phyloP scores from a whole-genome alignment of 2,113 vertebrate genomes.

The Poeciliopsis retropinna region DNA sequence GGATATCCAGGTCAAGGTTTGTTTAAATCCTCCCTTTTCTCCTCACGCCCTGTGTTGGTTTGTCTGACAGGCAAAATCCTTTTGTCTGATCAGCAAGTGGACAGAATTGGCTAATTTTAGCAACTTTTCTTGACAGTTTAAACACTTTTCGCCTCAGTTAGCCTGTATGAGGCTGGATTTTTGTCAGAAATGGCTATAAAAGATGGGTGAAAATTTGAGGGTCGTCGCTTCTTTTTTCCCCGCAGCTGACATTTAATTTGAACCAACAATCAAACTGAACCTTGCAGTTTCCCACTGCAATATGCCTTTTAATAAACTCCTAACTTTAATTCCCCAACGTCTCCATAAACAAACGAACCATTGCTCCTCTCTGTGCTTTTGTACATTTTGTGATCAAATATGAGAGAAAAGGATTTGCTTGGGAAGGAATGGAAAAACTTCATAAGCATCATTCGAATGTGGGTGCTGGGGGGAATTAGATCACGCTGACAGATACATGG shows the following conservation, averaged over 20 bases:
- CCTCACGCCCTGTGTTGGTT: constrained; percentile 38
- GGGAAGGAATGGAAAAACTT: constrained; percentile 45
- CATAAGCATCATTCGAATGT: constrained; percentile 66
- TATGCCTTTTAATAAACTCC: constrained; percentile 35
- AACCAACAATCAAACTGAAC: constrained; percentile 59
- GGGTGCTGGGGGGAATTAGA: constrained; percentile 61
- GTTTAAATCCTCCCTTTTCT: constrained; percentile 51
- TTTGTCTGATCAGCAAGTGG: constrained; percentile 18
- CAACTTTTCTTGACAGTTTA: constrained; percentile 16
- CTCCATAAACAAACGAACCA: constrained; percentile 53
- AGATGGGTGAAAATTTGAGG: constrained; percentile 62
- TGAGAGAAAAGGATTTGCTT: constrained; percentile 50
- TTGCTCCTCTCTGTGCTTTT: constrained; percentile 32
- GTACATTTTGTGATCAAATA: constrained; percentile 28
- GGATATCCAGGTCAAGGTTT: constrained; percentile 73
- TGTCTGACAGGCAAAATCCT: constrained; percentile 13
- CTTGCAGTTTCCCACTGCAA: constrained; percentile 44
- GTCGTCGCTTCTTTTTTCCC: constrained; percentile 37
- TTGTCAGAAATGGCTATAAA: constrained; percentile 34
- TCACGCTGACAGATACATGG: constrained; percentile 75
- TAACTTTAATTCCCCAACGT: constrained; percentile 57
- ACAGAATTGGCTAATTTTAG: neutral
- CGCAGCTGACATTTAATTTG: constrained; percentile 61
- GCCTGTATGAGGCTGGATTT: constrained; percentile 29
- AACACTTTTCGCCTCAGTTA: constrained; percentile 19